phyloP scores from a whole-genome alignment of 2,888 invertebrate species.

The Trichopoda pennipes region DNA sequence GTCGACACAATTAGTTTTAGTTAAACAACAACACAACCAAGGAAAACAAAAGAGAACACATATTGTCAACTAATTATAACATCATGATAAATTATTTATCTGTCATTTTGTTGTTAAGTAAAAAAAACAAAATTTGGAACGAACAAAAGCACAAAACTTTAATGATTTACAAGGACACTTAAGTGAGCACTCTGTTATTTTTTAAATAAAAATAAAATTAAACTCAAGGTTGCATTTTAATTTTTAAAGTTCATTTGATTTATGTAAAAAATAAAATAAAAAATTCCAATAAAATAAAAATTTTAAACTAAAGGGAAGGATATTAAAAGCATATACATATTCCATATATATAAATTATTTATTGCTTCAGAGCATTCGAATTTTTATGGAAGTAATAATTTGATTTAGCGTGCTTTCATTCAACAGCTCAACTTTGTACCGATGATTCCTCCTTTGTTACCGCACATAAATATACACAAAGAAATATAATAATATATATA shows the following conservation, averaged over 20 bases:
- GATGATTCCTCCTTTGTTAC: too few species aligned
- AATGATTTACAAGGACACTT: not conserved
- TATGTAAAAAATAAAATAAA: not conserved
- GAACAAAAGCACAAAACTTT: not conserved
- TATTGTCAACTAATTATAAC: constrained; percentile 57
- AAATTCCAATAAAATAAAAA: too few species aligned
- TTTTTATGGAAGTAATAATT: too few species aligned
- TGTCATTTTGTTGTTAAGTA: not conserved
- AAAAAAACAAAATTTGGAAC: not conserved
- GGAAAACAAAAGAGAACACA: constrained; percentile 20
- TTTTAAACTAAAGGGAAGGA: not conserved
- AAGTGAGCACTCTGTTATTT: not conserved
- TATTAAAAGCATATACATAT: too few species aligned
- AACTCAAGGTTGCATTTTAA: constrained; percentile 39
- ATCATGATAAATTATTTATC: constrained; percentile 48
- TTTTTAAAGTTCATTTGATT: constrained; percentile 3
- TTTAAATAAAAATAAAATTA: constrained; percentile 36
- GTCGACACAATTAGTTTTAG: too few species aligned
- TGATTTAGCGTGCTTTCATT: too few species aligned
- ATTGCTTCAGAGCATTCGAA: too few species aligned
- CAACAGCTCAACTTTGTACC: too few species aligned
- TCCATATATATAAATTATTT: too few species aligned
- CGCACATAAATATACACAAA: too few species aligned
- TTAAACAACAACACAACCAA: too few species aligned
- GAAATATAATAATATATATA: too few species aligned